Base-by-base conservation (phyloP, 2,888 invertebrate genomes). In the Teleogryllus oceanicus region DNA sequence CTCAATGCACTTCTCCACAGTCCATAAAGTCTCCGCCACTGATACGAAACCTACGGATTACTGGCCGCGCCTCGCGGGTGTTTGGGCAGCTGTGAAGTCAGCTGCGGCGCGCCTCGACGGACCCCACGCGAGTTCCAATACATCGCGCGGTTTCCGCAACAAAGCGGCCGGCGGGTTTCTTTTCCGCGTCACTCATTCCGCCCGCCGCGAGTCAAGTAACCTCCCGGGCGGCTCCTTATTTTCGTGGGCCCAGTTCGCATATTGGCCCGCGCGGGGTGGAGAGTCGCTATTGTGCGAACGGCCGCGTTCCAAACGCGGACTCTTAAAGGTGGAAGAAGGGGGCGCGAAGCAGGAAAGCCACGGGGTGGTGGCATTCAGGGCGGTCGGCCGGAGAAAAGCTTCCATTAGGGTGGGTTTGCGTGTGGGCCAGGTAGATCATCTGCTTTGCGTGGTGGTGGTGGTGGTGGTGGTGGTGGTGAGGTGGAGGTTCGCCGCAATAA, bases 351-450 rank as follows among this genome's bases (percentile, higher is more conserved):
- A 3, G 2, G 62, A 3, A 62, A n/a, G 62, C 16, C 13, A 62
- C n/a, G 62, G 16, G 62, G 62, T 8, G 62, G 62, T 16, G 62
- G 62, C 62, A 62, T 62, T 62, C 16, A 62, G 62, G 62, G 62
- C n/a, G 62, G 62, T 62, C 62, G 62, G 37, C 37, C 62, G 62
- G n/a, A 62, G 62, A 62, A 62, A 62, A n/a, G 62, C 62, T n/a
- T 62, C 62, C 62, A 62, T 62, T 62, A 62, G 62, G 62, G n/a
- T 62, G n/a, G 62, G 62, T 62, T 62, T 62, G 62, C 62, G 62
- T 62, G 16, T n/a, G 62, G 16, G 3, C 62, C 62, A 62, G 62
- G 62, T 62, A 62, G 62, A 62, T 62, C 62, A 62, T 62, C 62
- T 62, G 62, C 16, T 13, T 13, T 62, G 62, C 16, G n/a, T n/a